Conservation (phyloP, 2,797 vertebrate species). For the Channa striata region DNA sequence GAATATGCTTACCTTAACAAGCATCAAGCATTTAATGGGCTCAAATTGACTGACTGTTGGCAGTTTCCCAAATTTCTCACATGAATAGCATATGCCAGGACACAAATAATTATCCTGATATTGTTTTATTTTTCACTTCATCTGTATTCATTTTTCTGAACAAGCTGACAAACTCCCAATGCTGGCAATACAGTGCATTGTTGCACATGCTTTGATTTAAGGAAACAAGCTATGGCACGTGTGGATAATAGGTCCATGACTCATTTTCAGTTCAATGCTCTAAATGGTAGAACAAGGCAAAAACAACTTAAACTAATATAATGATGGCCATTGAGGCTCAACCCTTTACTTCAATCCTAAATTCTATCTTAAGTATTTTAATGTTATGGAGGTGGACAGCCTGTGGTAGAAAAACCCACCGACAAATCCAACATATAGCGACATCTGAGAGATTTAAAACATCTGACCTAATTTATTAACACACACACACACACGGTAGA, state of each 20-base stretch:
- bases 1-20: neutral
- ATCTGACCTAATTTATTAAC: constrained; percentile 3
- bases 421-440: neutral
- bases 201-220: constrained; percentile 34
- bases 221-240: constrained; percentile 39
- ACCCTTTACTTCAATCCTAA: neutral
- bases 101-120: neutral
- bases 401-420: neutral
- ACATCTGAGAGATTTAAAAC: constrained; percentile 5
- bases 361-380: neutral
- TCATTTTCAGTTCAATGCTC: constrained; percentile 34
- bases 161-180: constrained; percentile 14
- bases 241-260: constrained; percentile 24
- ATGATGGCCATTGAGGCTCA: neutral
- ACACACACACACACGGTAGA: neutral
- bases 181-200: constrained; percentile 22
- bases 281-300: constrained; percentile 5
- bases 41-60: neutral
- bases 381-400: neutral
- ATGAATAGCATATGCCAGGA: neutral
- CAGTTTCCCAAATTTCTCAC: neutral
- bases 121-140: constrained; percentile 20
- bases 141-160: constrained; percentile 20
- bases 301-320: neutral
- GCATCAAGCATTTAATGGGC: neutral